Base-by-base conservation (phyloP, 2,797 vertebrate genomes). In the Epinephelus awoara region DNA sequence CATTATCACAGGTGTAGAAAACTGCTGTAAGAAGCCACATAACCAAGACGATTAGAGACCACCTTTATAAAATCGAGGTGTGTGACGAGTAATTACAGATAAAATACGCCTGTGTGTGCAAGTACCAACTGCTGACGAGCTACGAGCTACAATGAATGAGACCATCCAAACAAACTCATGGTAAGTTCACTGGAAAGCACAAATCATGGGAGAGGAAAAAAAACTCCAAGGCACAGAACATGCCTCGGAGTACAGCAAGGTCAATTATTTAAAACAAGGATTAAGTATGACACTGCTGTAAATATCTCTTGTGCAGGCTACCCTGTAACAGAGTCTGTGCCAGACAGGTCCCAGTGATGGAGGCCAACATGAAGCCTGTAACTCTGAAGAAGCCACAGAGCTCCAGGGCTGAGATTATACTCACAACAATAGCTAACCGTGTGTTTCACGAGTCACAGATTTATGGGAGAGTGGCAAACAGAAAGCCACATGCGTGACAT, bases 401-500 rank as follows among this genome's bases (percentile, higher is more conserved):
- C 13, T 17, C 11, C 12, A 18, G 0, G n/a, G 25, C 10, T 27
- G 25, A 72, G 64, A 27, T 27, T 4, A 52, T 19, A 51, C 8
- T 12, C 7, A 25, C 17, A 46, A 61, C 25, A 42, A 56, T 47
- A 50, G 49, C 55, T 76, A 15, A 15, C 42, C 0, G 9, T 12
- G 23, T 50, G 17, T 38, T 40, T 66, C 34, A 29, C 4, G 40
- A 29, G 44, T 27, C 50, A 19, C 49, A 27, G n/a, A 17, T 57
- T 67, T 6, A 47, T 46, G 21, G 38, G 51, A 67, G 29, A 15
- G 47, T 5, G 62, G 44, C 18, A 38, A 64, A 72, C 2, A 61
- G 34, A 77, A 54, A 49, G 12, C n/a, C 14, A 58, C 19, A 47
- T 5, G 9, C 0, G n/a, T 69, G 74, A 68, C 40, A 55, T 75